A percentile compares a stretch with the other conserved stretches of the same genome.
Conservation (phyloP, 2,888 invertebrate genomes). For the Lamproptera curius region DNA sequence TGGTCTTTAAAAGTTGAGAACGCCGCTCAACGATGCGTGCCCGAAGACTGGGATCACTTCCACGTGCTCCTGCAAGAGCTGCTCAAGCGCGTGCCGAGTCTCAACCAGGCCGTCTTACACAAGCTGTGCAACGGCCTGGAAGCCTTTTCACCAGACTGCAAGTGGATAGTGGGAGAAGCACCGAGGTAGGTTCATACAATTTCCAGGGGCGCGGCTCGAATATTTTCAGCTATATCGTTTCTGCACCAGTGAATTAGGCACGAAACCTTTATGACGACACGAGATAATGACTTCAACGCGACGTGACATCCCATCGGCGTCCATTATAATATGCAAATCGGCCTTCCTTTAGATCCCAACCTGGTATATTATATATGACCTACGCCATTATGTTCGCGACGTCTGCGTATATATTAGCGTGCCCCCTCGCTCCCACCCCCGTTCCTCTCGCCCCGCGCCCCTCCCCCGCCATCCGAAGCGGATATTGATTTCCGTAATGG, state of each 20-base stretch:
- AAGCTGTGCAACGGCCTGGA: constrained; percentile 93
- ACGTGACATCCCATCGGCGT: not conserved
- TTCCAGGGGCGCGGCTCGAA: not conserved
- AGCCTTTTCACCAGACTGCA: constrained; percentile 97
- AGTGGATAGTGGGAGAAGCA: constrained; percentile 96
- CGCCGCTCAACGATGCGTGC: constrained; percentile 81
- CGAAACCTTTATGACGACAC: not conserved
- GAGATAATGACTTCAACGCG: not conserved
- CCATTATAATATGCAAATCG: no score
- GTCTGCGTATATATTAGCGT: not conserved
- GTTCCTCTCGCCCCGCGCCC: not conserved
- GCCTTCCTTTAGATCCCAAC: no score
- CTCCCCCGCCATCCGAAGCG: constrained; percentile 3
- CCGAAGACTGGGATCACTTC: constrained; percentile 98
- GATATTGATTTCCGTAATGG: constrained; percentile 17
- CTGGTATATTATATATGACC: no score
- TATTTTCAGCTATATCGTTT: not conserved
- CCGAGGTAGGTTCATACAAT: constrained; percentile 84
- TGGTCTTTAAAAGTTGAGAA: constrained; percentile 57
- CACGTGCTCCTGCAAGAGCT: constrained; percentile 92
- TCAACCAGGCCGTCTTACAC: constrained; percentile 86
- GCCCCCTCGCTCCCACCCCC: not conserved
- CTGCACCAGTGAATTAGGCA: not conserved
- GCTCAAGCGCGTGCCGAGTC: constrained; percentile 88
- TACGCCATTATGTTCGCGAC: not conserved